These are phyloP conservation scores for Trachelus troglodyta DNA, from an alignment of 2,888 invertebrate species.

Conservation along the genomic window DNA sequence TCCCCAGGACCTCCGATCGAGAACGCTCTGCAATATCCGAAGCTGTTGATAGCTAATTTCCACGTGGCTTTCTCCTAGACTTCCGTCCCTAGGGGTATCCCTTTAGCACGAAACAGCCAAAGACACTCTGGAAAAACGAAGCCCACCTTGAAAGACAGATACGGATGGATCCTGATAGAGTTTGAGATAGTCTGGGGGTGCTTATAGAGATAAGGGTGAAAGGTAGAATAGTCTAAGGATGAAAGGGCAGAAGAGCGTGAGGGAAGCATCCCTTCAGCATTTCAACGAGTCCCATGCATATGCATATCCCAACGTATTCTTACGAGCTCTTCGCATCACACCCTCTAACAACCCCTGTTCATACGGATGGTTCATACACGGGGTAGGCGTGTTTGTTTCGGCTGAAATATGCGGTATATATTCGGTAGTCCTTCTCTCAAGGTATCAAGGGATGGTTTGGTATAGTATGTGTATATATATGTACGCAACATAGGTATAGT, in stretches of 20 bases:
- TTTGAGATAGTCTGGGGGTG: not conserved
- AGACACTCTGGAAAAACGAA: not conserved
- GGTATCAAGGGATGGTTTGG: not conserved
- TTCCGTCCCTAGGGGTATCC: not conserved
- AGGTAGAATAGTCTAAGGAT: not conserved
- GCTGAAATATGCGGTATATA: slow-evolving; percentile 18
- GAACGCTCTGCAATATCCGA: slow-evolving; percentile 36
- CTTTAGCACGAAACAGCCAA: not conserved
- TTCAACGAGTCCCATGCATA: slow-evolving; percentile 24
- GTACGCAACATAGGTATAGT: not conserved
- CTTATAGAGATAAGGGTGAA: not conserved
- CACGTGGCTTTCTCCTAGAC: slow-evolving; percentile 18
- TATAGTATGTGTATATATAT: not conserved
- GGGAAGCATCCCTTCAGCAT: slow-evolving; percentile 7
- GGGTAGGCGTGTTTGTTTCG: slow-evolving; percentile 16
- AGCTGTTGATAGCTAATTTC: slow-evolving; percentile 39
- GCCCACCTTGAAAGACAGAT: not conserved
- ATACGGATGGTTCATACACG: slow-evolving; percentile 9
- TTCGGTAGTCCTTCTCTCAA: slow-evolving; percentile 12
- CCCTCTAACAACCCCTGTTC: not conserved
- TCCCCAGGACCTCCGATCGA: slow-evolving; percentile 6
- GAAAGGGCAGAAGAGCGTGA: not conserved
- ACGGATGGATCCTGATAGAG: not conserved
- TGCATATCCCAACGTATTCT: slow-evolving; percentile 17
- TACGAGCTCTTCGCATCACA: slow-evolving; percentile 5